Conservation (phyloP, 1,140 invertebrate species). For the Drosophila pachea region DNA sequence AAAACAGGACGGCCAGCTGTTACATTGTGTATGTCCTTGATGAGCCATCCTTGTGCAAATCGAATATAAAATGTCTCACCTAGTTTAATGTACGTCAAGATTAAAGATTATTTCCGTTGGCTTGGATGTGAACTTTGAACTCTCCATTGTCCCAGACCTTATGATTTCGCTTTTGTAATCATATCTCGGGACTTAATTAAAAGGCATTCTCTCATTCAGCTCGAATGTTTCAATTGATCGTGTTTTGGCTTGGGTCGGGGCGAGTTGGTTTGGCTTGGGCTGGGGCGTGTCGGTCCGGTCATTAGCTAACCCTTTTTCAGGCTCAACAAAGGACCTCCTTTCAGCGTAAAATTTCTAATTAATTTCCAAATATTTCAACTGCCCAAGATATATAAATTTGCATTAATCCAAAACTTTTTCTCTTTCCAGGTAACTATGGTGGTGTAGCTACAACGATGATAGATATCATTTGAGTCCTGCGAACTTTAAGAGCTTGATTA, state of each 20-base stretch:
- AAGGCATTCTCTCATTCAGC: conserved; percentile 22
- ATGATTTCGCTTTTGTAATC: conserved; percentile 35
- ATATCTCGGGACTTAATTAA: conserved; percentile 46
- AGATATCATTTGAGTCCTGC: conserved; percentile 14
- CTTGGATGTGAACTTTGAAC: conserved; percentile 41
- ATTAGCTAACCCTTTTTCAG: conserved; percentile 35
- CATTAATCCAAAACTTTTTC: conserved; percentile 58
- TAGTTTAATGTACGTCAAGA: no score
- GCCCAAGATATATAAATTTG: conserved; percentile 55
- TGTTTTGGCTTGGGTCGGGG: neutral
- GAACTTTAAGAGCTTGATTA: neutral
- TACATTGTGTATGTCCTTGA: conserved; percentile 28
- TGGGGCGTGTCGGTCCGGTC: conserved; percentile 20
- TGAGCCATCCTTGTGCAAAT: no score
- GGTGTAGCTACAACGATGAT: neutral
- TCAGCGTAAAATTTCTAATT: conserved; percentile 55
- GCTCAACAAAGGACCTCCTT: neutral
- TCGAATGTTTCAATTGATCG: neutral
- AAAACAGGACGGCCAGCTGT: conserved; percentile 3
- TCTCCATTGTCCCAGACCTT: conserved; percentile 11
- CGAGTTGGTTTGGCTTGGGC: neutral
- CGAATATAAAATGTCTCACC: neutral
- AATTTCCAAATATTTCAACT: conserved; percentile 60
- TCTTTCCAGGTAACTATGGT: conserved; percentile 67
- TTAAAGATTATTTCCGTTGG: neutral